Evolutionary conservation across 2,888 invertebrate species (phyloP), one percentile per base, ranked within the genome.

Genomic region (Matsumyia berberina): DNA sequence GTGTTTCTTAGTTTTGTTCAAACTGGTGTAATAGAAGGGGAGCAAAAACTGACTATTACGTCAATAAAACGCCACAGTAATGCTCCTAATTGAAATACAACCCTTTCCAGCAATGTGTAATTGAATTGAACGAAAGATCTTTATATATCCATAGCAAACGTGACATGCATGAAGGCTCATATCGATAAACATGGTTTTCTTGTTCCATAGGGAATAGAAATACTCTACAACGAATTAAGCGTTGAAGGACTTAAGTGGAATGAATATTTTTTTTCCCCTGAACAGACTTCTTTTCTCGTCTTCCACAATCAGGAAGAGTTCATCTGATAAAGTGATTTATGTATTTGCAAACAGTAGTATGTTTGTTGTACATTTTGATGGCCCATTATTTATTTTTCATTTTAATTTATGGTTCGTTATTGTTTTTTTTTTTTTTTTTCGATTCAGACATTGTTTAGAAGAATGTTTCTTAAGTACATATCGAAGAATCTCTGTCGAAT

Each of bases 301-400:
- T 12, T 39, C 17, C 39, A 19, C 57, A 37, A 39, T 58, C 57
- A 58, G 24, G 57, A 12, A 24, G 24, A 58, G 35, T 39, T 58
- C 35, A 58, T 39, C 57, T 39, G 57, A 39, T 58, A 39, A 58
- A 58, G 37, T 58, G 57, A 58, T 58, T 58, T 58, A 58, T 58
- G 24, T 24, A 24, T 24, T 58, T 58, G 35, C 39, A 12, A 24
- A 58, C 39, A 58, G 24, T 24, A 24, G 24, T 58, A 58, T 58
- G 57, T 39, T 58, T 39, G 57, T 58, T 39, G 37, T 24, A 12
- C 39, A 29, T 58, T 58, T 39, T 24, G 57, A 58, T 58, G 39
- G 37, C 24, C 8, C 19, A 12, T 24, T 37, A 58, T 39, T 58
- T 58, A 39, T 24, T 24, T 24, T 24, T 24, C 24, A 24, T 24